These are phyloP conservation scores for Trachymyrmex cornetzi DNA, from an alignment of 1,140 invertebrate genomes.

Conservation along the genomic window DNA sequence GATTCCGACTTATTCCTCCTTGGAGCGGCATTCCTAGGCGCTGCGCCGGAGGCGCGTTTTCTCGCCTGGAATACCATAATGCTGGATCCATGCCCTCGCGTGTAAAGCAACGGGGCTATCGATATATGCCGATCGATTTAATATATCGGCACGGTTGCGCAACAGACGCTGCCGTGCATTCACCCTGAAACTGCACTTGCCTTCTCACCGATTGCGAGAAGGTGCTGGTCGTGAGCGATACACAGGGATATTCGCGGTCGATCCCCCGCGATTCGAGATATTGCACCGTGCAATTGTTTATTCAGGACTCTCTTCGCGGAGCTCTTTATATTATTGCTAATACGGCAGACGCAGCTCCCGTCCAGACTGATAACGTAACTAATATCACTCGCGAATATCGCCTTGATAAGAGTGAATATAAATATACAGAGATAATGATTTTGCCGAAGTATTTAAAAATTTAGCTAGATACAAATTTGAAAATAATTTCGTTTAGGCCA, in stretches of 20 bases:
- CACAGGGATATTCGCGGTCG: slow-evolving; percentile 20
- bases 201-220: neutral
- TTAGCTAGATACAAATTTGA: no score
- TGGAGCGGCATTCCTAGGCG: slow-evolving; percentile 51
- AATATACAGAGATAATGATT: neutral
- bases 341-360: slow-evolving; percentile 27
- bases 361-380: slow-evolving; percentile 14
- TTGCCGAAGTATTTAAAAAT: no score
- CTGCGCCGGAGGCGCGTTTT: slow-evolving; percentile 31
- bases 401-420: neutral
- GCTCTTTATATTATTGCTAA: slow-evolving; percentile 51
- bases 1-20: slow-evolving; percentile 49
- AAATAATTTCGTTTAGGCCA: no score
- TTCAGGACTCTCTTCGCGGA: slow-evolving; percentile 44
- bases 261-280: slow-evolving; percentile 43
- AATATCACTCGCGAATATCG: neutral
- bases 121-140: slow-evolving; percentile 69
- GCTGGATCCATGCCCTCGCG: neutral
- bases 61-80: slow-evolving; percentile 63
- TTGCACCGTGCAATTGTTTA: slow-evolving; percentile 51
- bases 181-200: slow-evolving; percentile 69
- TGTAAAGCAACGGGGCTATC: slow-evolving; percentile 58
- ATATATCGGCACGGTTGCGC: slow-evolving; percentile 68
- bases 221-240: slow-evolving; percentile 50
- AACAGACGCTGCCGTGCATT: slow-evolving; percentile 66